Evolutionary conservation across 2,888 invertebrate species (phyloP).

Genomic region (Eristalis tenax): DNA sequence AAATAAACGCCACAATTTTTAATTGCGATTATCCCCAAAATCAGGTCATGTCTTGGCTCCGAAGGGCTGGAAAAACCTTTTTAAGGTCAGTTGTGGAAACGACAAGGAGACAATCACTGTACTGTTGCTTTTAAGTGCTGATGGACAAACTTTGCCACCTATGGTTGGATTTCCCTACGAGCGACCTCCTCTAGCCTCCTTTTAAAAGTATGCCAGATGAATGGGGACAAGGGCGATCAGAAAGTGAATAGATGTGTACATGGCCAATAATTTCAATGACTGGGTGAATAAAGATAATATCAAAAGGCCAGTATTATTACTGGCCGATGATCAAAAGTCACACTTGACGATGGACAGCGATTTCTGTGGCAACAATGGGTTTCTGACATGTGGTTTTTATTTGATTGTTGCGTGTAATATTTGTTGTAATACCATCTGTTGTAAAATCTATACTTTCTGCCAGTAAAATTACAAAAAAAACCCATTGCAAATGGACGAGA

Average conservation of each 20-base stretch:
- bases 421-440: no score
- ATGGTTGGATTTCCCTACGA: background rate
- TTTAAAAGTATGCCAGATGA: constrained; percentile 23
- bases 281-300: constrained; percentile 43
- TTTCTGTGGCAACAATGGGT: no score
- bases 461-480: no score
- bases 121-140: constrained; percentile 29
- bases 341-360: constrained; percentile 51
- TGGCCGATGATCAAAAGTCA: constrained; percentile 64
- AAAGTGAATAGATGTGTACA: constrained; percentile 36
- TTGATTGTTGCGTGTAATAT: no score
- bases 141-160: constrained; percentile 1
- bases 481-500: no score
- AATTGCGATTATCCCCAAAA: background rate
- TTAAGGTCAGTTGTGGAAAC: background rate
- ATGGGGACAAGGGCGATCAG: background rate
- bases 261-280: constrained; percentile 39
- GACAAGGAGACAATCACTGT: background rate
- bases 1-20: no score
- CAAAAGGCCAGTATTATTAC: constrained; percentile 48
- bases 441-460: no score
- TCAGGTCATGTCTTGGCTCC: background rate
- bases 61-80: background rate
- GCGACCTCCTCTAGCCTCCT: constrained; percentile 10
- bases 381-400: no score